A percentile compares a stretch with the other conserved stretches of the same genome.
These are phyloP conservation scores for Parapsyche elsis DNA, from an alignment of 1,140 invertebrate species.

Conservation along the genomic window DNA sequence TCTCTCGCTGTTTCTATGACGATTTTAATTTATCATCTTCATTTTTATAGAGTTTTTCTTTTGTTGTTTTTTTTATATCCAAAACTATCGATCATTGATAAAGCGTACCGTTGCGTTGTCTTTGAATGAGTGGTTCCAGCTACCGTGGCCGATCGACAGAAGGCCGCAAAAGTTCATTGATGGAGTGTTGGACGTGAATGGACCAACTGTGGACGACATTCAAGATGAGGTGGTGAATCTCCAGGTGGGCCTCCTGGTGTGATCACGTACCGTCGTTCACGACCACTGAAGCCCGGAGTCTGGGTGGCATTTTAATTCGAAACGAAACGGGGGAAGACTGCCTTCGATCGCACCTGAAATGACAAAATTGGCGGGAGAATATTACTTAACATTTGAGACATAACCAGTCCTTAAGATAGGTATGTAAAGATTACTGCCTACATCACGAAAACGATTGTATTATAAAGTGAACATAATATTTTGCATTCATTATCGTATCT, in stretches of 20 bases:
- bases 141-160: neutral
- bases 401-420: too few species aligned
- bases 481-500: too few species aligned
- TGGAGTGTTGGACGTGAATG: constrained; percentile 5
- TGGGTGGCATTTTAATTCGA: constrained; percentile 43
- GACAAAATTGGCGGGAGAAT: neutral
- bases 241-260: constrained; percentile 26
- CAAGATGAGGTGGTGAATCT: constrained; percentile 20
- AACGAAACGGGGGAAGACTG: neutral
- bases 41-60: too few species aligned
- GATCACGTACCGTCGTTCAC: constrained; percentile 36
- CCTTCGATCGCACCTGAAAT: neutral
- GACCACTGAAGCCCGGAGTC: neutral
- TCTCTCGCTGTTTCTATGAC: too few species aligned
- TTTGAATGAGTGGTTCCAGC: neutral
- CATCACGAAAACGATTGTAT: too few species aligned
- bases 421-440: too few species aligned
- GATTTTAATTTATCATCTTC: too few species aligned
- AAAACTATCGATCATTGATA: too few species aligned
- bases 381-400: too few species aligned
- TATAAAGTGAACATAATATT: too few species aligned
- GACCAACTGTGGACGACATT: neutral
- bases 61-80: too few species aligned
- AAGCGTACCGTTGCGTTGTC: too few species aligned
- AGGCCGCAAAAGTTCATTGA: neutral